Evolutionary conservation across 2,113 vertebrate species (phyloP), one percentile per base, ranked within the genome.

Genomic region (Brachirus orientalis): DNA sequence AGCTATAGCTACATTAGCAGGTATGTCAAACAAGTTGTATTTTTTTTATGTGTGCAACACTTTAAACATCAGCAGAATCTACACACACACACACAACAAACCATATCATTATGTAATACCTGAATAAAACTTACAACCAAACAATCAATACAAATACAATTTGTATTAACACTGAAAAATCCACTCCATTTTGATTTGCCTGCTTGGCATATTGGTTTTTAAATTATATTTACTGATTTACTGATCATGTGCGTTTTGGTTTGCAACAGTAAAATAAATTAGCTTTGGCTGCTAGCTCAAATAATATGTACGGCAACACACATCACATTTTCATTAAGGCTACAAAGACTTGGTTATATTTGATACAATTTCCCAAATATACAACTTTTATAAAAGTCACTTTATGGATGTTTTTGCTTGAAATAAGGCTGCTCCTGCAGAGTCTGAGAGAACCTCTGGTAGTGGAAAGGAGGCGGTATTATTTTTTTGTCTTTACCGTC

Each of bases 351-450:
- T n/a, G n/a, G n/a, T n/a, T 28, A 28, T 28, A 28, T 28, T 28
- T 28, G 3, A 28, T 28, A 28, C 28, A 28, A 6, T 28, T 28
- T 28, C 28, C 6, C 6, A 28, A 28, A 28, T 28, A 28, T 28
- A 3, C 28, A 28, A 28, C 28, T 28, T 28, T 2, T 43, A 38
- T 36, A 22, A 20, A 22, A 9, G 1, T 22, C 33, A 13, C 14
- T 1, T 40, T 20, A 0, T 3, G 4, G 38, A 52, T 12, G 20
- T 59, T 44, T 18, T 52, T 51, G 51, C n/a, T 54, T 9, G 19
- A 35, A 55, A 40, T 7, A 50, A 61, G 37, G 63, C 36, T 63
- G 64, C 17, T 41, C 55, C 60, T 66, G 63, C 48, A 55, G 37
- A 38, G 37, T 19, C 35, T 66, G 37, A 37, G 17, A 43, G 50